These are phyloP conservation scores for Drosophila hydei DNA, from an alignment of 1,140 invertebrate species.

Conservation along the genomic window DNA sequence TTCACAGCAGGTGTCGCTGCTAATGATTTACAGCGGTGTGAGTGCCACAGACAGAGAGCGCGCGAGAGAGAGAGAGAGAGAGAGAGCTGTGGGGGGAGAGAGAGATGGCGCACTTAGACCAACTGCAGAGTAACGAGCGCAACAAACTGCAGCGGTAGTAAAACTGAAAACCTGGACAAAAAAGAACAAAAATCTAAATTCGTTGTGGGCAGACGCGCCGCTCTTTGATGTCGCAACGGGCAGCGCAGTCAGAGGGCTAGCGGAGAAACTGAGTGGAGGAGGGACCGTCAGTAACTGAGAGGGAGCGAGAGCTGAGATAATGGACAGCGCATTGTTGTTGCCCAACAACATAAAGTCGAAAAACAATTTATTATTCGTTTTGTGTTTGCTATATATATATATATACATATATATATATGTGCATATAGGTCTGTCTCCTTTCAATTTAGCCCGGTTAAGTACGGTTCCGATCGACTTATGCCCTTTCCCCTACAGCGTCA, in stretches of 20 bases:
- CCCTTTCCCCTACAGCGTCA: conserved; percentile 1
- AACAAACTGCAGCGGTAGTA: conserved; percentile 52
- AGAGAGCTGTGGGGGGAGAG: conserved; percentile 7
- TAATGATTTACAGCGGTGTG: conserved; percentile 72
- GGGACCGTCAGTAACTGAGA: not conserved
- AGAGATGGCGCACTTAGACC: conserved; percentile 8
- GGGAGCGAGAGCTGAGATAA: conserved; percentile 6
- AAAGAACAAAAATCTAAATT: conserved; percentile 57
- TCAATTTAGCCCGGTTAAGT: conserved; percentile 13
- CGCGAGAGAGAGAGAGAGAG: conserved; percentile 4
- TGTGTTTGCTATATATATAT: not conserved
- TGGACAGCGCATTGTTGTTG: conserved; percentile 31
- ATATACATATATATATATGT: too few species aligned
- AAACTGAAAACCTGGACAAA: conserved; percentile 63
- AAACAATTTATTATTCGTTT: conserved; percentile 76
- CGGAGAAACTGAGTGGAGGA: not conserved
- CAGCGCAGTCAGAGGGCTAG: not conserved
- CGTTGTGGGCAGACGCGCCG: conserved; percentile 52
- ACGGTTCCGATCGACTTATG: conserved; percentile 3
- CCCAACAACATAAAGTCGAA: conserved; percentile 40
- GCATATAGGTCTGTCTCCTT: conserved; percentile 18
- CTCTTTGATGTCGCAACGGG: conserved; percentile 51
- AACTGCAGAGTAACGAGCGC: conserved; percentile 15
- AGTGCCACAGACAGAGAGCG: conserved; percentile 5
- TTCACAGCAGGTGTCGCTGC: conserved; percentile 82